Evolutionary conservation across 2,797 vertebrate species (phyloP).

Genomic region (Adelosebastes latens): DNA sequence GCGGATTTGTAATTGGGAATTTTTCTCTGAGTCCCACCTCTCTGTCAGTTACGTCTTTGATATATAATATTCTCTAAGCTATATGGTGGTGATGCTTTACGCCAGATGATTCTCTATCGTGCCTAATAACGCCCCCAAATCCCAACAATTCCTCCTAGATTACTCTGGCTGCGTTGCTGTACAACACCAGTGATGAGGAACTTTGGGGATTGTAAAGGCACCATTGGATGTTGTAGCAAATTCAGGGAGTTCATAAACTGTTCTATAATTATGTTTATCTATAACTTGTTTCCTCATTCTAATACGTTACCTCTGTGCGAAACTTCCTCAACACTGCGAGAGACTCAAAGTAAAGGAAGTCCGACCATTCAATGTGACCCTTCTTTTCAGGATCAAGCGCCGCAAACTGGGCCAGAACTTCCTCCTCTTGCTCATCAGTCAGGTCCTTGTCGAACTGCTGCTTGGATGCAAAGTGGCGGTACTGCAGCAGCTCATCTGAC

Average conservation of each 20-base stretch:
- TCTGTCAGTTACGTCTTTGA: too few species aligned
- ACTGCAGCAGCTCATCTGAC: conserved; percentile 93
- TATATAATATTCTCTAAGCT: too few species aligned
- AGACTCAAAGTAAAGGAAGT: conserved; percentile 96
- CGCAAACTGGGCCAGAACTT: conserved; percentile 89
- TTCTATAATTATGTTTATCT: background rate
- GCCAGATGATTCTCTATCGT: accelerated
- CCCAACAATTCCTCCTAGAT: background rate
- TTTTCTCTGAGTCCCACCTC: background rate
- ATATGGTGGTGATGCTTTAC: background rate
- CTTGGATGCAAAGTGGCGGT: conserved; percentile 93
- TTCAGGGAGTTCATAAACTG: background rate
- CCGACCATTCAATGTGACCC: conserved; percentile 92
- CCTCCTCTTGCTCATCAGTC: conserved; percentile 90
- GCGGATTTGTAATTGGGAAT: background rate
- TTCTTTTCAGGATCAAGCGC: conserved; percentile 91
- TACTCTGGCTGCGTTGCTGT: background rate
- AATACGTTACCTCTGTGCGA: conserved; percentile 86
- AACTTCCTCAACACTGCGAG: conserved; percentile 90
- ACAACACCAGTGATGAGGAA: background rate
- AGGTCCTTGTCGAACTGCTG: conserved; percentile 88
- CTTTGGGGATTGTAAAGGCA: background rate
- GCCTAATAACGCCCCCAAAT: background rate
- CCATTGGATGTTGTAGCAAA: background rate
- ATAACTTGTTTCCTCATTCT: background rate